Conservation (phyloP, 2,888 invertebrate species). For the Falcaria lacertinaria region DNA sequence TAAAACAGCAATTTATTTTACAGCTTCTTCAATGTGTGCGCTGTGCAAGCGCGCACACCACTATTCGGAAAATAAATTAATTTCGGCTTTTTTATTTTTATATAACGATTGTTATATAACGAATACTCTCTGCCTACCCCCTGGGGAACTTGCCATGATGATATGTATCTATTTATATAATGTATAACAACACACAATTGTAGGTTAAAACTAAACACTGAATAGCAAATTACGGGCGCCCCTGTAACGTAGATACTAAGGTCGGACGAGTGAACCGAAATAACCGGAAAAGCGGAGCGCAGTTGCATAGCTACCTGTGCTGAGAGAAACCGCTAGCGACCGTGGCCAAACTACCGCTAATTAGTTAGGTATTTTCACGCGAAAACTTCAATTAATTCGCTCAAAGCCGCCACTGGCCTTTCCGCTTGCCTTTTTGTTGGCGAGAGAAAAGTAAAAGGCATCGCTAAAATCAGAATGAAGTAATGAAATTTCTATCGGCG, state of each 20-base stretch:
- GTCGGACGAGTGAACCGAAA: conserved; percentile 14
- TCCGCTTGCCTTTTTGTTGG: conserved; percentile 33
- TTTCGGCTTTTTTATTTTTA: too few relatives aligned
- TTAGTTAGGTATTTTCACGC: conserved; percentile 61
- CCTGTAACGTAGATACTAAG: conserved; percentile 1
- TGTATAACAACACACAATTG: too few relatives aligned
- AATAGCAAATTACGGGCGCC: not conserved
- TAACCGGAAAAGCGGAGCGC: conserved; percentile 22
- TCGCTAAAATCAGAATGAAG: conserved; percentile 45
- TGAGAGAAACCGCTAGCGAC: conserved; percentile 19
- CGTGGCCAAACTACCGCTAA: conserved; percentile 45
- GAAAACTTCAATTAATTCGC: conserved; percentile 66
- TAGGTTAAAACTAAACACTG: too few relatives aligned
- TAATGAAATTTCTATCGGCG: conserved; percentile 50
- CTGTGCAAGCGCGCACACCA: too few relatives aligned
- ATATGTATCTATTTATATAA: too few relatives aligned
- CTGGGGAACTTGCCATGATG: too few relatives aligned
- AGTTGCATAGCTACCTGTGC: conserved; percentile 27
- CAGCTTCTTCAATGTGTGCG: too few relatives aligned
- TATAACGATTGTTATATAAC: too few relatives aligned
- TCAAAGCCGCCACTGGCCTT: conserved; percentile 46
- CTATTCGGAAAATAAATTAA: too few relatives aligned
- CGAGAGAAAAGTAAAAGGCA: conserved; percentile 48
- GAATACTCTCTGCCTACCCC: too few relatives aligned
- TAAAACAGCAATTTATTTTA: too few relatives aligned